Evolutionary conservation across 2,113 vertebrate genomes (phyloP).

Genomic region (Tonatia bakeri): DNA sequence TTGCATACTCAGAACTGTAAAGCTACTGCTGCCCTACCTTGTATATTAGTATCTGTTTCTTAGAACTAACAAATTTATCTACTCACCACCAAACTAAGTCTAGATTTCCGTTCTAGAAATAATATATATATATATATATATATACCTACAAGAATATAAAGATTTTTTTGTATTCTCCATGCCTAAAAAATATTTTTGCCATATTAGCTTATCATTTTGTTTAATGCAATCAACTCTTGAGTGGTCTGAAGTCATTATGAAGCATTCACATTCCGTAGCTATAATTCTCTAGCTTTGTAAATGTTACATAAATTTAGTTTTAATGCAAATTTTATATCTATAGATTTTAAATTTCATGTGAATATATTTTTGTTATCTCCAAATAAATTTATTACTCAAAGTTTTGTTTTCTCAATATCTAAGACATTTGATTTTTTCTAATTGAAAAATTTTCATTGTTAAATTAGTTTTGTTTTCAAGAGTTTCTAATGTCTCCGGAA

Average conservation of each 20-base stretch:
- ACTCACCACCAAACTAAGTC: neutral
- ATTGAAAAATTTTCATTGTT: neutral
- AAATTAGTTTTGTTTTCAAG: neutral
- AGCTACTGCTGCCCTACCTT: neutral
- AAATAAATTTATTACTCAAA: neutral
- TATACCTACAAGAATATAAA: neutral
- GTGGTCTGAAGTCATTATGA: neutral
- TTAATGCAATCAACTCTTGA: neutral
- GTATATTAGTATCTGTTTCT: neutral
- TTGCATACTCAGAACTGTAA: neutral
- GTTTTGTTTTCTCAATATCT: neutral
- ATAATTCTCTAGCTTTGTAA: neutral
- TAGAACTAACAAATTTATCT: neutral
- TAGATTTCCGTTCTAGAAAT: neutral
- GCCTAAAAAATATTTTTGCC: neutral
- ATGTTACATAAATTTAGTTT: neutral
- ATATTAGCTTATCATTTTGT: neutral
- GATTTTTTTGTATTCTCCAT: neutral
- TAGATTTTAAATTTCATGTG: neutral
- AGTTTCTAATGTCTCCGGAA: neutral
- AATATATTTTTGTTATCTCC: neutral
- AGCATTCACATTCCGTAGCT: neutral
- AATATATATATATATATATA: neutral
- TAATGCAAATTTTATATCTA: neutral
- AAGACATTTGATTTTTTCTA: neutral